Evolutionary conservation across 2,113 vertebrate genomes (phyloP).

Genomic region (Asarcornis scutulata): DNA sequence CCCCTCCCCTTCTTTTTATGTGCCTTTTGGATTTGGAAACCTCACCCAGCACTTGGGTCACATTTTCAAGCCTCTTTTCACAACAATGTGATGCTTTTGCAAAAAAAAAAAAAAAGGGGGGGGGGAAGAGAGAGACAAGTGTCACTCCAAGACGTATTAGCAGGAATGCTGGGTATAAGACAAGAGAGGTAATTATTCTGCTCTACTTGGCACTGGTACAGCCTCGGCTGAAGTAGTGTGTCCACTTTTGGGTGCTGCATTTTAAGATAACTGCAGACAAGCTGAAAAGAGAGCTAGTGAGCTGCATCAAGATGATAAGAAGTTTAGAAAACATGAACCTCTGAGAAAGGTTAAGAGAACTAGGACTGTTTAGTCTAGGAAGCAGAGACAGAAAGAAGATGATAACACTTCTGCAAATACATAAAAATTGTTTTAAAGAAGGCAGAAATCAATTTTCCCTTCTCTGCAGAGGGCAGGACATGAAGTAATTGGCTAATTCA

Average conservation of each 20-base stretch:
- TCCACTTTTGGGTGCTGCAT: background rate
- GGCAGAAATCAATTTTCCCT: background rate
- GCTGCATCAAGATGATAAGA: background rate
- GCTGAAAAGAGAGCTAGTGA: background rate
- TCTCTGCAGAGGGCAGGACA: background rate
- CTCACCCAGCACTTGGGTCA: background rate
- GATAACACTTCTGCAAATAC: background rate
- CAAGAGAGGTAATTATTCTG: constrained; percentile 60
- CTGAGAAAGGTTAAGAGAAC: constrained; percentile 19
- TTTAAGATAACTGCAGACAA: background rate
- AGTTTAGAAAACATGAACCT: constrained; percentile 1
- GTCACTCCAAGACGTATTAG: constrained; percentile 8
- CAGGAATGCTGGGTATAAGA: background rate
- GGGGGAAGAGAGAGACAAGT: background rate
- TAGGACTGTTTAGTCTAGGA: constrained; percentile 3
- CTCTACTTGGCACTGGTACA: constrained; percentile 54
- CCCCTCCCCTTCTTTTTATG: background rate
- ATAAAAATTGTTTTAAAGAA: background rate
- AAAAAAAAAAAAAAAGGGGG: background rate
- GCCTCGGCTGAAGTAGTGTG: background rate
- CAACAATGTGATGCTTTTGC: background rate
- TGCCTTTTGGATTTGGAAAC: constrained; percentile 15
- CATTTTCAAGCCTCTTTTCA: constrained; percentile 5
- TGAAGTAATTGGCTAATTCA: background rate
- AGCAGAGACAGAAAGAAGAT: background rate